A percentile compares a stretch with the other conserved stretches of the same genome.
These are phyloP conservation scores for Axis porcinus DNA, from an alignment of 2,113 vertebrate species.

Conservation along the genomic window DNA sequence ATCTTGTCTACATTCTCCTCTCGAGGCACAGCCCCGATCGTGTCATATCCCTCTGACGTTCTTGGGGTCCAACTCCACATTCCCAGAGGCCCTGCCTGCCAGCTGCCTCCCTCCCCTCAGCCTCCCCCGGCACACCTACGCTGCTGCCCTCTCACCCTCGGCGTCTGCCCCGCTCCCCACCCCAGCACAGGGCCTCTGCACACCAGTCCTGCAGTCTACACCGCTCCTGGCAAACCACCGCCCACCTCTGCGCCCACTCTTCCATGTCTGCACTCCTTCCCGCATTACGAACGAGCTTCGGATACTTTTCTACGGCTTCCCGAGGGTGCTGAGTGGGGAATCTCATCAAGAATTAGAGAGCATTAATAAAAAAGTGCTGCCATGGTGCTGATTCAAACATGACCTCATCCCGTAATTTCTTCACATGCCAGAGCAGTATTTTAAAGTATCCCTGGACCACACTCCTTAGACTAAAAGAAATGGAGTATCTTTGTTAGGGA, in stretches of 20 bases:
- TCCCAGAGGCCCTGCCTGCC: too few relatives aligned
- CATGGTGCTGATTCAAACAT: not conserved
- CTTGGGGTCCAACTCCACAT: accelerated
- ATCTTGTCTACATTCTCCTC: not conserved
- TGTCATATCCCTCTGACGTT: not conserved
- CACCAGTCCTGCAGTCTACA: not conserved
- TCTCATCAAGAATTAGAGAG: not conserved
- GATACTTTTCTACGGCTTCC: not conserved
- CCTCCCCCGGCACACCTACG: accelerated
- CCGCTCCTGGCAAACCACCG: not conserved
- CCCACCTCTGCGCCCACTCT: not conserved
- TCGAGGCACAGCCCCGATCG: not conserved
- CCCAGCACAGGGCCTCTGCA: not conserved
- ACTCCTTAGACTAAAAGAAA: not conserved
- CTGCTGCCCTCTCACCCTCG: accelerated
- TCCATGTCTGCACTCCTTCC: not conserved
- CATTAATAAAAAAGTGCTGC: not conserved
- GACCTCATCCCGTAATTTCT: not conserved
- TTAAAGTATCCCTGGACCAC: not conserved
- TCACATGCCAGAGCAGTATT: not conserved
- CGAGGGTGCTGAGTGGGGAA: not conserved
- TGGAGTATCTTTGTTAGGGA: not conserved
- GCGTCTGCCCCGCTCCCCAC: not conserved
- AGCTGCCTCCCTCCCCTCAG: not conserved
- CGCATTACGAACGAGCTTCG: accelerated